A percentile compares a stretch with the other conserved stretches of the same genome.
These are phyloP conservation scores for Rhyzopertha dominica DNA, from an alignment of 1,140 invertebrate species.

Conservation along the genomic window DNA sequence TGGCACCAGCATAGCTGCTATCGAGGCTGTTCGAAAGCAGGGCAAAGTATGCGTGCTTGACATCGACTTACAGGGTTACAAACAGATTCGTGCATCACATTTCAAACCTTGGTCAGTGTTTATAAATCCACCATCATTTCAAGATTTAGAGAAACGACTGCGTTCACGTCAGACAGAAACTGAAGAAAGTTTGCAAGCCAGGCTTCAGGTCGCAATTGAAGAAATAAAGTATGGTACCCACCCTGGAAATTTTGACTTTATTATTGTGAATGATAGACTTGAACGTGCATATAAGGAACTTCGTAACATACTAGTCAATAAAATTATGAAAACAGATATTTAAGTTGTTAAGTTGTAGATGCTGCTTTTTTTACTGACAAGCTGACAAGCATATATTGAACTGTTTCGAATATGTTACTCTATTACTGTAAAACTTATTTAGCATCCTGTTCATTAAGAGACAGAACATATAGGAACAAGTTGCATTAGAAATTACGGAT, in stretches of 20 bases:
- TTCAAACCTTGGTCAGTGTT: slow-evolving; percentile 84
- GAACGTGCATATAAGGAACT: slow-evolving; percentile 83
- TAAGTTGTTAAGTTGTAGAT: no score
- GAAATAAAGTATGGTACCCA: slow-evolving; percentile 81
- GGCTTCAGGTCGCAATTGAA: slow-evolving; percentile 64
- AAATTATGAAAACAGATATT: no score
- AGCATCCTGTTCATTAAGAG: no score
- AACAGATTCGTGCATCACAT: slow-evolving; percentile 78
- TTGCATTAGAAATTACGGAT: no score
- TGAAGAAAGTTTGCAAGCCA: slow-evolving; percentile 72
- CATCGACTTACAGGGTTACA: slow-evolving; percentile 94
- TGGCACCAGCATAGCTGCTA: slow-evolving; percentile 89
- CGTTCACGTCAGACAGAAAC: slow-evolving; percentile 80
- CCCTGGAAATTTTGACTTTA: slow-evolving; percentile 81
- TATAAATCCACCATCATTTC: slow-evolving; percentile 83
- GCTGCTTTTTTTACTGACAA: no score
- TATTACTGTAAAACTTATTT: no score
- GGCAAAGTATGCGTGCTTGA: slow-evolving; percentile 89
- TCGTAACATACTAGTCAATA: no score
- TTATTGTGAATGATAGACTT: slow-evolving; percentile 88
- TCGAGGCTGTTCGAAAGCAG: slow-evolving; percentile 69
- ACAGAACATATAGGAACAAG: no score
- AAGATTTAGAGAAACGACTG: slow-evolving; percentile 73
- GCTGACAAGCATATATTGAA: no score
- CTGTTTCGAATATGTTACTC: no score